Evolutionary conservation across 2,113 vertebrate species (phyloP).

Genomic region (Anhinga anhinga): DNA sequence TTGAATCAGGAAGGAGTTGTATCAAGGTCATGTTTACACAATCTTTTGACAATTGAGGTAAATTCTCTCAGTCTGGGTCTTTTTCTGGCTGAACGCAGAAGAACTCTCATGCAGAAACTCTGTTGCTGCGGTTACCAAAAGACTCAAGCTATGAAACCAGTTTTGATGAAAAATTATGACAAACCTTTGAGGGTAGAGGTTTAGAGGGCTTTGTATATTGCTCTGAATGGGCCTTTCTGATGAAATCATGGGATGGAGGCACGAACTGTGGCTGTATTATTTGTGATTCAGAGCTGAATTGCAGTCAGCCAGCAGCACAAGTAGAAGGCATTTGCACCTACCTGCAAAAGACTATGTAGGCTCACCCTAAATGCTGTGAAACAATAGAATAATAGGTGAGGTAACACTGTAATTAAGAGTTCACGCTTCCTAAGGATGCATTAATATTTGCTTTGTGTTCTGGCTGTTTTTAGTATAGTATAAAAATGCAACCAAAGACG

Average conservation of each 20-base stretch:
- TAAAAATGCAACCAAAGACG: background rate
- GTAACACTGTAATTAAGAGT: background rate
- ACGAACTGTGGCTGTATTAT: background rate
- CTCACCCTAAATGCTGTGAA: background rate
- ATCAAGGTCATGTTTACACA: background rate
- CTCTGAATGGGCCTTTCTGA: background rate
- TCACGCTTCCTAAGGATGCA: background rate
- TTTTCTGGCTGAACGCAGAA: background rate
- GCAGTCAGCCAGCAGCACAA: background rate
- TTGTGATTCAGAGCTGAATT: background rate
- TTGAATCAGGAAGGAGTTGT: background rate
- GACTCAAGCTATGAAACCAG: background rate
- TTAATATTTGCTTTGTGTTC: background rate
- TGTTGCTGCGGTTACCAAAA: background rate
- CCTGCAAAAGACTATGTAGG: background rate
- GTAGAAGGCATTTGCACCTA: background rate
- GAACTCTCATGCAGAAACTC: background rate
- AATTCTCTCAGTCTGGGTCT: background rate
- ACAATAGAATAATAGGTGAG: background rate
- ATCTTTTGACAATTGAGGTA: background rate
- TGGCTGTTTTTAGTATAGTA: background rate
- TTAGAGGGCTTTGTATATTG: background rate
- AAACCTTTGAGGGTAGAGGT: background rate
- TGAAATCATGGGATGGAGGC: background rate
- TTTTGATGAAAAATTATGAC: background rate